Evolutionary conservation across 2,113 vertebrate species (phyloP).

Genomic region (Cynoglossus semilaevis): DNA sequence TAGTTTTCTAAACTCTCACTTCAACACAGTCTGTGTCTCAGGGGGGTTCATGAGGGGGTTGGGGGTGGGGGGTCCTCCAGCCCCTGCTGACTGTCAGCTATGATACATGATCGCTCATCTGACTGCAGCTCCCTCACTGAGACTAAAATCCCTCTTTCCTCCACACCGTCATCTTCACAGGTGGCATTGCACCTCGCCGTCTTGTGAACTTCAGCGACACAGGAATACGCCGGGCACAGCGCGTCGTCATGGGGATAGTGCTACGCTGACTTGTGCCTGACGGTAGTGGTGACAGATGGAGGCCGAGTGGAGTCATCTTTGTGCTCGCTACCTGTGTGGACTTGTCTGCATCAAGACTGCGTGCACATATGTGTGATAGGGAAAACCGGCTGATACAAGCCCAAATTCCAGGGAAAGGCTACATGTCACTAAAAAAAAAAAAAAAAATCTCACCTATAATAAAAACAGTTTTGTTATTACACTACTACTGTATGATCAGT

Average conservation of each 20-base stretch:
- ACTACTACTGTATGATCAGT: too few species aligned
- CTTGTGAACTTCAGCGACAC: constrained; percentile 21
- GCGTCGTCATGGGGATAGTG: constrained; percentile 44
- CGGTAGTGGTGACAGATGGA: constrained; percentile 4
- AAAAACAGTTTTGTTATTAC: too few species aligned
- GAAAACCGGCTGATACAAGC: constrained; percentile 44
- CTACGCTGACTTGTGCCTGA: constrained; percentile 39
- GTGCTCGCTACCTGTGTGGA: constrained; percentile 34
- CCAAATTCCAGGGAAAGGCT: constrained; percentile 44
- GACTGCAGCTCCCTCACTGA: constrained; percentile 50
- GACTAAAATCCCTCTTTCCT: not conserved
- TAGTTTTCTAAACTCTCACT: too few species aligned
- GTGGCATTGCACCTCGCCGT: constrained; percentile 29
- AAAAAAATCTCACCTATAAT: not conserved
- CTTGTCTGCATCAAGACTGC: constrained; percentile 30
- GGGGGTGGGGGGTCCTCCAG: too few species aligned
- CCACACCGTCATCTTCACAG: constrained; percentile 30
- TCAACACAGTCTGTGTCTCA: too few species aligned
- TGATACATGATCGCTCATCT: constrained; percentile 4
- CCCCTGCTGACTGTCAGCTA: constrained; percentile 21
- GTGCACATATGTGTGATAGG: constrained; percentile 11
- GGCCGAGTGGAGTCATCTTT: constrained; percentile 10
- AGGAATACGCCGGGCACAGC: constrained; percentile 7
- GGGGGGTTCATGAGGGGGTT: too few species aligned
- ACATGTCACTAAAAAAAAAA: not conserved